phyloP scores from a whole-genome alignment of 2,113 vertebrate species.

The Gambusia holbrooki region DNA sequence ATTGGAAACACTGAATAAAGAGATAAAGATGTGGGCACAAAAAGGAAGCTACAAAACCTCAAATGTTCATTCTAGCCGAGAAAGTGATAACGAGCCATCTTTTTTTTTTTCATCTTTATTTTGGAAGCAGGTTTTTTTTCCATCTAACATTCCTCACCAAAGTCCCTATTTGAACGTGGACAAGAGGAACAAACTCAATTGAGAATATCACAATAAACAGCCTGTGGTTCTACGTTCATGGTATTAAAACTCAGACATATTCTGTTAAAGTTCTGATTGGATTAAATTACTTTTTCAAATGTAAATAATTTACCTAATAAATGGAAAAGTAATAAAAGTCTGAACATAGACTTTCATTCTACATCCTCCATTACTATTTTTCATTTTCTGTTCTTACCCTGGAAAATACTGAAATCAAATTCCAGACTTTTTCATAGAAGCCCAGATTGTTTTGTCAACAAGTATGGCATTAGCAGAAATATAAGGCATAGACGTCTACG shows the following conservation, averaged over 20 bases:
- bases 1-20: too few species aligned
- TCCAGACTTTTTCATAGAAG: neutral
- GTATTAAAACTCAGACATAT: too few species aligned
- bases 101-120: neutral
- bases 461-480: too few species aligned
- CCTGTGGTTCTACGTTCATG: too few species aligned
- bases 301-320: neutral
- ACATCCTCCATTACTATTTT: neutral
- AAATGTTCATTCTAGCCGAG: neutral
- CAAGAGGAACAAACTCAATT: too few species aligned
- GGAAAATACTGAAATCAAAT: neutral
- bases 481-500: too few species aligned
- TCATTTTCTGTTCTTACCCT: neutral
- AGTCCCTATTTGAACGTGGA: neutral
- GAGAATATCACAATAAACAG: too few species aligned
- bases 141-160: neutral
- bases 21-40: neutral
- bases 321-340: neutral
- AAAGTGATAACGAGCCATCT: neutral
- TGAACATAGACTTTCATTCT: too few species aligned
- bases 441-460: too few species aligned
- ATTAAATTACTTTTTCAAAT: neutral
- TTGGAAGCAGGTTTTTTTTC: neutral
- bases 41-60: neutral
- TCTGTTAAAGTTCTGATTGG: neutral